Evolutionary conservation across 2,113 vertebrate species (phyloP), one percentile per base, ranked within the genome.

Genomic region (Saccopteryx bilineata): DNA sequence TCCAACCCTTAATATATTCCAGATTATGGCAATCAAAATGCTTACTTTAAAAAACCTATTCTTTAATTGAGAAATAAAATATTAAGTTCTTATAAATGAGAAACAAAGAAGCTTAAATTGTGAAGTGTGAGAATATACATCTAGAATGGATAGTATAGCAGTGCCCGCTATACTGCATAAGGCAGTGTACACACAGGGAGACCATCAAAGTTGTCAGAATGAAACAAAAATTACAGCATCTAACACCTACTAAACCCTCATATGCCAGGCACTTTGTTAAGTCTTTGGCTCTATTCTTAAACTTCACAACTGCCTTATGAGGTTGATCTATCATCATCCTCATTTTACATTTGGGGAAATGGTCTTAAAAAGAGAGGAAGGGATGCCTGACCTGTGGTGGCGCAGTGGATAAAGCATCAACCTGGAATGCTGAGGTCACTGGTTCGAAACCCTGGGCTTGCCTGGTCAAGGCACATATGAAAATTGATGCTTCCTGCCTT

Each of bases 41-140:
- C 31, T 69, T 28, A 56, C 18, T 61, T 83, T 66, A 21, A 50
- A 66, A 71, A 46, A 69, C 89, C 9, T 10, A 69, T 83, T 84
- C n/a, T 54, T 93, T 94, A 85, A 72, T 18, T 82, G 26, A 90
- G 23, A 94, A 90, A 82, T 18, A 89, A 78, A 84, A 69, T 63
- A 72, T 66, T 54, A 71, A 78, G 46, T 63, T 72, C 18, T 52
- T 52, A 78, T 66, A 81, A 71, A 81, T 84, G 54, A 95, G 58
- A 91, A 93, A 81, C 39, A 95, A 5, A 69, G 17, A 90, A 56
- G 56, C 46, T 54, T 58, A 50, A 83, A 90, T 8, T 60, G 56
- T 52, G 15, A 93, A 72, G 6, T 85, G 26, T 48, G 52, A 86
- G 9, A 82, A 48, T 10, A 1, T n/a, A n/a, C 23, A 11, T 17